Percentiles rank a stretch among this genome's conserved stretches.
Conservation (phyloP, 1,140 invertebrate genomes). For the Doryteuthis pealeii region DNA sequence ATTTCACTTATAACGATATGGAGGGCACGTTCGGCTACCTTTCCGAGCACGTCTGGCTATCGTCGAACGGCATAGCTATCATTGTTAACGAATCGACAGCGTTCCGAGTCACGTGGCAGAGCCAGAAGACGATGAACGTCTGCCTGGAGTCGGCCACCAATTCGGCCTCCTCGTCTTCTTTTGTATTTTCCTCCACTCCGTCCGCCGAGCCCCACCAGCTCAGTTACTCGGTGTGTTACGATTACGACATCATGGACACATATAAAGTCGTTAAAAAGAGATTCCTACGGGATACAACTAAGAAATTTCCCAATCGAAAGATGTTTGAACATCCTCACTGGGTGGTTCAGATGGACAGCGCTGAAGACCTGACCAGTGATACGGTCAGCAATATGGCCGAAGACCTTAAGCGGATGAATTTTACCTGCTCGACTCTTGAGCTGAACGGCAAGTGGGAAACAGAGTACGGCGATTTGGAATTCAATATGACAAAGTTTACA, state of each 20-base stretch:
- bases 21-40: conserved; percentile 38
- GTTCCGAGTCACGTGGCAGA: conserved; percentile 46
- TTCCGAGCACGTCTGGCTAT: conserved; percentile 56
- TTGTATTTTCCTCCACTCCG: conserved; percentile 33
- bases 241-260: conserved; percentile 26
- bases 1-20: conserved; percentile 33
- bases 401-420: conserved; percentile 62
- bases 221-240: conserved; percentile 49
- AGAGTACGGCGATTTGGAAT: conserved; percentile 79
- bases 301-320: conserved; percentile 18
- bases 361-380: conserved; percentile 19
- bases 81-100: conserved; percentile 46
- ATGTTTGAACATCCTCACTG: conserved; percentile 33
- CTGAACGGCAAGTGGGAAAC: conserved; percentile 90
- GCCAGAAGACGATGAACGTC: conserved; percentile 20
- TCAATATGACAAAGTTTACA: conserved; percentile 74
- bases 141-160: conserved; percentile 26
- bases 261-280: not conserved
- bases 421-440: conserved; percentile 72
- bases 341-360: conserved; percentile 28
- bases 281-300: not conserved
- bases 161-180: conserved; percentile 30
- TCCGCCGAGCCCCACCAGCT: conserved; percentile 13
- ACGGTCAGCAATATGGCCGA: conserved; percentile 24
- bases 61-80: conserved; percentile 50